A percentile compares a stretch with the other conserved stretches of the same genome.
Evolutionary conservation across 2,797 vertebrate species (phyloP).

Genomic region (Phataginus tetradactyla): DNA sequence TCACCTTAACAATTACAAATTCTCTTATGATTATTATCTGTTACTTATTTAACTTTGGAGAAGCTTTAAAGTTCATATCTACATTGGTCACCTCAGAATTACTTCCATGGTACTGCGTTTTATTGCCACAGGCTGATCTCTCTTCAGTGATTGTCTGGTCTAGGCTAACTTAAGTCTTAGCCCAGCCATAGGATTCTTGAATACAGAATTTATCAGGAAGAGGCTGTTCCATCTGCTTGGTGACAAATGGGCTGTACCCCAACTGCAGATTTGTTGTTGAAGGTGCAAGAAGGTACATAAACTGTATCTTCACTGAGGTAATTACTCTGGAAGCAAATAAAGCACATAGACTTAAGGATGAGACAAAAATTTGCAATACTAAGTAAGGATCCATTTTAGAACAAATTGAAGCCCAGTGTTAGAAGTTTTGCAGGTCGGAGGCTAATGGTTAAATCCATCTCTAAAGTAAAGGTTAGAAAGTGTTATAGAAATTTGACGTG

Average conservation of each 20-base stretch:
- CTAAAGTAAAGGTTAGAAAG: not conserved
- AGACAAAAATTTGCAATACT: not conserved
- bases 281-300: not conserved
- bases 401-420: not conserved
- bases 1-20: not conserved
- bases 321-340: not conserved
- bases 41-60: constrained; percentile 26
- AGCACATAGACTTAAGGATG: not conserved
- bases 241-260: not conserved
- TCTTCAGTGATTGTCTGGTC: not conserved
- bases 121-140: not conserved
- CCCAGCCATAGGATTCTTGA: not conserved
- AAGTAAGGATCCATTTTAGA: not conserved
- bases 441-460: not conserved
- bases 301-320: not conserved
- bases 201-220: not conserved
- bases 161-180: not conserved
- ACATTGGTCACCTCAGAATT: not conserved
- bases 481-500: not conserved
- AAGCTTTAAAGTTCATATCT: not conserved
- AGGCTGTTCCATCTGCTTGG: not conserved
- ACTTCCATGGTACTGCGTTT: not conserved
- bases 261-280: not conserved
- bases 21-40: not conserved
- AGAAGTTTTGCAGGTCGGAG: constrained; percentile 7